These are phyloP conservation scores for Drosophila sp. DNA, from an alignment of 1,140 invertebrate species.

Conservation along the genomic window DNA sequence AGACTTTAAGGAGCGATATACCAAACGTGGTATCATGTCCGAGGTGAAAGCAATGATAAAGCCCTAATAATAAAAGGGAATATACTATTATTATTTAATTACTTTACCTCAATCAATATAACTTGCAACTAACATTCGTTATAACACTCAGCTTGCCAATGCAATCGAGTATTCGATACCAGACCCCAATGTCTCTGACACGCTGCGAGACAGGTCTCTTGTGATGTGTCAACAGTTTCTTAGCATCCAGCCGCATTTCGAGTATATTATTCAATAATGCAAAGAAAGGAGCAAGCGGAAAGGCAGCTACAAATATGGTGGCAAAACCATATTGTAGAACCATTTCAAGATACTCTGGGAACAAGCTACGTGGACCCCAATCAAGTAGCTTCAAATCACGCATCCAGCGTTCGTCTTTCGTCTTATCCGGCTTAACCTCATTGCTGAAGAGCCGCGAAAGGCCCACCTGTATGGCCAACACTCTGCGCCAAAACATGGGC, in stretches of 20 bases:
- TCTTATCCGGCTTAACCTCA: conserved; percentile 75
- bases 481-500: conserved; percentile 90
- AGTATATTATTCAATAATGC: conserved; percentile 94
- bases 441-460: conserved; percentile 68
- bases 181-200: conserved; percentile 95
- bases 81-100: not conserved
- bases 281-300: conserved; percentile 95
- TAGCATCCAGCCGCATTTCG: conserved; percentile 95
- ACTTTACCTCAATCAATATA: not conserved
- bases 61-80: conserved; percentile 88
- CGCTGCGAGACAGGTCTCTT: conserved; percentile 93
- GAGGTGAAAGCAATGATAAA: conserved; percentile 99
- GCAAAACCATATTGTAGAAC: conserved; percentile 96
- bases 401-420: conserved; percentile 90
- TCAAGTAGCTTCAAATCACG: conserved; percentile 95
- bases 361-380: conserved; percentile 95
- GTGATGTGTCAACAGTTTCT: conserved; percentile 93
- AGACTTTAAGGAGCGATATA: conserved; percentile 90
- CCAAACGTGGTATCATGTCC: conserved; percentile 96
- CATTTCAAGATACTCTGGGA: conserved; percentile 99
- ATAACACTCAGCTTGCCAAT: conserved; percentile 96
- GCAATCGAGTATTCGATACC: conserved; percentile 95
- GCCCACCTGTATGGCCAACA: conserved; percentile 87
- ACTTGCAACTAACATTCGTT: conserved; percentile 91
- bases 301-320: conserved; percentile 95